phyloP scores from a whole-genome alignment of 2,797 vertebrate species.

The Dendrocincla tyrannina region DNA sequence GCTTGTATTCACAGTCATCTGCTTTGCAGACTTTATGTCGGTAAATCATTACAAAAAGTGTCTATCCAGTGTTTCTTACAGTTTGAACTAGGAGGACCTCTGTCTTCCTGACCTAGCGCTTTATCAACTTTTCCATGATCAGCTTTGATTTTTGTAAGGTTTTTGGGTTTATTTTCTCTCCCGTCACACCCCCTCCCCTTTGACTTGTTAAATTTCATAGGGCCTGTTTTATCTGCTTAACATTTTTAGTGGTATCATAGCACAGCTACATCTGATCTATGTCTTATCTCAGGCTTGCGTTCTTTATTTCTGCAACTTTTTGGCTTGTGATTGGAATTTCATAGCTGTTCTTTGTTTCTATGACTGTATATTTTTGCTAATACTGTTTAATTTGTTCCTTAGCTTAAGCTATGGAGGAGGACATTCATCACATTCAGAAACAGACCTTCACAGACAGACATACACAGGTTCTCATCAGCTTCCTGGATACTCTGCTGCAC shows the following conservation, averaged over 20 bases:
- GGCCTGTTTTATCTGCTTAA: not conserved
- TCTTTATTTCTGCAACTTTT: not conserved
- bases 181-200: not conserved
- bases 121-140: not conserved
- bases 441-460: constrained; percentile 91
- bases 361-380: constrained; percentile 35
- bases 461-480: constrained; percentile 90
- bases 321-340: not conserved
- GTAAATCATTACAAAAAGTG: not conserved
- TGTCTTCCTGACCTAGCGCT: not conserved
- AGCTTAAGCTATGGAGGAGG: constrained; percentile 94
- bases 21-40: not conserved
- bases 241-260: not conserved
- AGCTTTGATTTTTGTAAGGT: not conserved
- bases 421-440: constrained; percentile 86
- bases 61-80: not conserved
- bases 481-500: constrained; percentile 88
- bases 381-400: constrained; percentile 59
- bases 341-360: not conserved
- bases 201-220: not conserved
- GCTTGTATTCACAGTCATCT: not conserved
- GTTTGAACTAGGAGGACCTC: not conserved
- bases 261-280: not conserved
- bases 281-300: not conserved
- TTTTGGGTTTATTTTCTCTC: not conserved